Conservation (phyloP, 2,888 invertebrate genomes). For the Macaria liturata region DNA sequence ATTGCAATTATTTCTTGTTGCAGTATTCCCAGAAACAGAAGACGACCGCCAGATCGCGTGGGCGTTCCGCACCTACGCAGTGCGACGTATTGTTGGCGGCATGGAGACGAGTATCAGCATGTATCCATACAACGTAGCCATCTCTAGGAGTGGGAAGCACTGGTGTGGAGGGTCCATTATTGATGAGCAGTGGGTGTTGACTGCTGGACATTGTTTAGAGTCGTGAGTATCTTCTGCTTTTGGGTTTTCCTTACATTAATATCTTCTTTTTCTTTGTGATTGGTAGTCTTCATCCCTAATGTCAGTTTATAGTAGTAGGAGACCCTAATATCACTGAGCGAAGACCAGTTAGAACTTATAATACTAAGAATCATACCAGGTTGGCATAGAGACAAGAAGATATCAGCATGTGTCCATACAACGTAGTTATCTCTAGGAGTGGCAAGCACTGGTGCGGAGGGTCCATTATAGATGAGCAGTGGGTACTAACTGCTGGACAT, state of each 20-base stretch:
- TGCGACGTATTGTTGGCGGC: conserved; percentile 70
- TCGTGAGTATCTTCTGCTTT: conserved; percentile 53
- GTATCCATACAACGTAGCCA: conserved; percentile 76
- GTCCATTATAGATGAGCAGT: conserved; percentile 75
- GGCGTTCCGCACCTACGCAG: conserved; percentile 69
- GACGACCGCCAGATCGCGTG: conserved; percentile 60
- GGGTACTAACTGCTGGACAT: conserved; percentile 76
- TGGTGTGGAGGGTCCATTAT: conserved; percentile 77
- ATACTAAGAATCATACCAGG: too few relatives aligned
- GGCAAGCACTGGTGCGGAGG: conserved; percentile 77
- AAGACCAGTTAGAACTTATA: too few relatives aligned
- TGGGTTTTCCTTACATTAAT: too few relatives aligned
- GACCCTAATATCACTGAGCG: too few relatives aligned
- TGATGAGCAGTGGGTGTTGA: conserved; percentile 77
- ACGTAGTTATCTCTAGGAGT: conserved; percentile 67
- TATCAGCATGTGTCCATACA: conserved; percentile 74
- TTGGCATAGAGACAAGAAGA: conserved; percentile 78
- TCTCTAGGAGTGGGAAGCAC: conserved; percentile 66
- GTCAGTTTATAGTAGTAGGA: too few relatives aligned
- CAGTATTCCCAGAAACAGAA: conserved; percentile 45
- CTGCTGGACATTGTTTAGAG: conserved; percentile 75
- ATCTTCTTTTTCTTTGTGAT: too few relatives aligned
- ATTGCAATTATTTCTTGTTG: too few relatives aligned
- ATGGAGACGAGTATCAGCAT: conserved; percentile 74
- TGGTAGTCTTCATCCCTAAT: too few relatives aligned